phyloP scores from a whole-genome alignment of 2,113 vertebrate species.

The Epinephelus moara region DNA sequence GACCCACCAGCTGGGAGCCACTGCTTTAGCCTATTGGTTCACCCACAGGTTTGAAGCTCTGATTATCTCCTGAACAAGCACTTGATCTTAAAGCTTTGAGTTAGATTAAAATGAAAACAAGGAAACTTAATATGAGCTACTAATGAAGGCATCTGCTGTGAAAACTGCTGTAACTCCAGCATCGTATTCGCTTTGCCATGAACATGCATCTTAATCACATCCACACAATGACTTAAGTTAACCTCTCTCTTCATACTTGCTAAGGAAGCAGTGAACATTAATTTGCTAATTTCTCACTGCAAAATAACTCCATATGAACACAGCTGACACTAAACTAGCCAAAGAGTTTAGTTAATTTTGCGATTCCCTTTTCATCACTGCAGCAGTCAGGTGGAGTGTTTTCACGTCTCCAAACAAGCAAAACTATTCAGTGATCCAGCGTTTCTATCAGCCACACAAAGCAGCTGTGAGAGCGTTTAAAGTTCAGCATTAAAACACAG shows the following conservation, averaged over 20 bases:
- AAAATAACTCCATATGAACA: background rate
- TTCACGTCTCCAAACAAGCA: background rate
- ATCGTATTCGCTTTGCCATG: background rate
- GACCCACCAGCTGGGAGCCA: no score
- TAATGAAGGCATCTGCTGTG: background rate
- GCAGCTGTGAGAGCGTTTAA: background rate
- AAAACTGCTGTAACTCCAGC: conserved; percentile 1
- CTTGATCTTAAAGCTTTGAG: background rate
- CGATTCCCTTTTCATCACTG: conserved; percentile 29
- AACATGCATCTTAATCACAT: background rate
- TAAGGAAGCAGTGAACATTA: background rate
- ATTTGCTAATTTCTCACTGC: background rate
- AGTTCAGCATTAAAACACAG: background rate
- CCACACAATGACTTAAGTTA: background rate
- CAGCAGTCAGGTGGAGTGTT: background rate
- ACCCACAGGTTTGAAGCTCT: background rate
- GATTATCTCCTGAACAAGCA: background rate
- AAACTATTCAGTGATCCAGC: background rate
- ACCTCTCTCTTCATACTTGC: background rate
- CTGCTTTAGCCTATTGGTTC: no score
- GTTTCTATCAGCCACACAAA: background rate
- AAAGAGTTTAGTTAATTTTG: background rate
- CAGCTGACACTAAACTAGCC: background rate
- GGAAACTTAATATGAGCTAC: background rate
- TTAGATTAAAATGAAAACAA: background rate